A percentile compares a stretch with the other conserved stretches of the same genome.
These are phyloP conservation scores for Penelope pileata DNA, from an alignment of 2,113 vertebrate species.

Conservation along the genomic window DNA sequence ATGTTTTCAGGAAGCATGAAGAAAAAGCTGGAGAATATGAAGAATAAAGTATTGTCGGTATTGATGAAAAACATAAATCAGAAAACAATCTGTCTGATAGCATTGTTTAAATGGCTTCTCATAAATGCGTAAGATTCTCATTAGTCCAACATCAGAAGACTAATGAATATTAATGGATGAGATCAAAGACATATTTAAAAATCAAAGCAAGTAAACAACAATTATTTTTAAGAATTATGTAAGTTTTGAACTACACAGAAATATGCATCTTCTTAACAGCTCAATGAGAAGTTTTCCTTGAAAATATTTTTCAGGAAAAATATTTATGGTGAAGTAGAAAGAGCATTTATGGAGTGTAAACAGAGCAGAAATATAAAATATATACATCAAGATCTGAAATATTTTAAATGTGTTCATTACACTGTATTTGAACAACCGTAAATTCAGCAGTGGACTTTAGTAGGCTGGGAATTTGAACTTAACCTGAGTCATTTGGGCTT, in stretches of 20 bases:
- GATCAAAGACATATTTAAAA: conserved; percentile 80
- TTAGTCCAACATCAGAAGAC: conserved; percentile 77
- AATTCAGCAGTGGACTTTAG: not conserved
- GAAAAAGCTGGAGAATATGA: not conserved
- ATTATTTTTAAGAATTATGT: conserved; percentile 73
- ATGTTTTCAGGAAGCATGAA: not conserved
- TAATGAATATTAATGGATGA: conserved; percentile 84
- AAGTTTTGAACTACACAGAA: conserved; percentile 62
- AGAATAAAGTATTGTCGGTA: conserved; percentile 4
- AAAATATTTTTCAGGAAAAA: conserved; percentile 32
- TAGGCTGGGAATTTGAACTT: not conserved
- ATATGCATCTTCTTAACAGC: not conserved
- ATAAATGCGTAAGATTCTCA: conserved; percentile 75
- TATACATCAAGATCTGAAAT: not conserved
- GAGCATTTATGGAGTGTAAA: not conserved
- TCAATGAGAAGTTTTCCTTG: not conserved
- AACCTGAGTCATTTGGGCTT: not conserved
- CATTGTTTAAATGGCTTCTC: conserved; percentile 74
- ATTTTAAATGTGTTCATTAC: not conserved
- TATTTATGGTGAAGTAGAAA: not conserved
- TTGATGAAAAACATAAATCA: conserved; percentile 36
- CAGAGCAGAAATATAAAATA: not conserved
- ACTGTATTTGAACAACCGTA: not conserved
- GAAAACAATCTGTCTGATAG: conserved; percentile 46
- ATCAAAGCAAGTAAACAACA: conserved; percentile 79